Conservation (phyloP, 1,140 invertebrate species). For the Drosophila pallidifrons region DNA sequence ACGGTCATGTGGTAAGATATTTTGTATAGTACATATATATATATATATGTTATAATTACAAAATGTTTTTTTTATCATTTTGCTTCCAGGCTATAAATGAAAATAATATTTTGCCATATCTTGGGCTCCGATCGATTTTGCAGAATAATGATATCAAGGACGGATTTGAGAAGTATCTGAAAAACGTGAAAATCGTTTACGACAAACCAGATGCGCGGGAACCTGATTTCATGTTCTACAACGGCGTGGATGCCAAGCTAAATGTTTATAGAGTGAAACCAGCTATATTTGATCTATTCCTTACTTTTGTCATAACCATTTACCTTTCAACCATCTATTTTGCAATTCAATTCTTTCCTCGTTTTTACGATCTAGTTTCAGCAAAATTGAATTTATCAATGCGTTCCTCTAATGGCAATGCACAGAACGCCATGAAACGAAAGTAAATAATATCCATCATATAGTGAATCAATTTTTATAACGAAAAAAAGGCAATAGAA, state of each 20-base stretch:
- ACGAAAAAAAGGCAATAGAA: slow-evolving; percentile 2
- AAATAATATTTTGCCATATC: slow-evolving; percentile 71
- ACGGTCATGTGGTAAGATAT: slow-evolving; percentile 68
- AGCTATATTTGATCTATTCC: slow-evolving; percentile 97
- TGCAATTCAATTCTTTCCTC: slow-evolving; percentile 90
- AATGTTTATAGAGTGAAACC: slow-evolving; percentile 98
- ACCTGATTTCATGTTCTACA: slow-evolving; percentile 97
- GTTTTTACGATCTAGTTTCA: slow-evolving; percentile 86
- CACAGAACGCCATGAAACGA: slow-evolving; percentile 30
- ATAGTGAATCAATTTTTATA: not conserved
- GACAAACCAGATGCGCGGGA: slow-evolving; percentile 93
- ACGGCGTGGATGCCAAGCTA: slow-evolving; percentile 91
- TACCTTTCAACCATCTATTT: slow-evolving; percentile 95
- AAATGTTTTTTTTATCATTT: not conserved
- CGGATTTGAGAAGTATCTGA: slow-evolving; percentile 91
- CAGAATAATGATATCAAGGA: slow-evolving; percentile 86
- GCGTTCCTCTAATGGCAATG: slow-evolving; percentile 1
- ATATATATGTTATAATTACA: not conserved
- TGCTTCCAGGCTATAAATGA: slow-evolving; percentile 66
- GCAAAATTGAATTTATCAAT: slow-evolving; percentile 18
- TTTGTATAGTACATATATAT: not conserved
- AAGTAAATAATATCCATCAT: slow-evolving; percentile 26
- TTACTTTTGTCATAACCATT: slow-evolving; percentile 93
- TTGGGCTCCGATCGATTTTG: slow-evolving; percentile 71
- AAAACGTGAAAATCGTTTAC: slow-evolving; percentile 90